Base-by-base conservation (phyloP, 2,888 invertebrate species). In the Dioctria rufipes region DNA sequence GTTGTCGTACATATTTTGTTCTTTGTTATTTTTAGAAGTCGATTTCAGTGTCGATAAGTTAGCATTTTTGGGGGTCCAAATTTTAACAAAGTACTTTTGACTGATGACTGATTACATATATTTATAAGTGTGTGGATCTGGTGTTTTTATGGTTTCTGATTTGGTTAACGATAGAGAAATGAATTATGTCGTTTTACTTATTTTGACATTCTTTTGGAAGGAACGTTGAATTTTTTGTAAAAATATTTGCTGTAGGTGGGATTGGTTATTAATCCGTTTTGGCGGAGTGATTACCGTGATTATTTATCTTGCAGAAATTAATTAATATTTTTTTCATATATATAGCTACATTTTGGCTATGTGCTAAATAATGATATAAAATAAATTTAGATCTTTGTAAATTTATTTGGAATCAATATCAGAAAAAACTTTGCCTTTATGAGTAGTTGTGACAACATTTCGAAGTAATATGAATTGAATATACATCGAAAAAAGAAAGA, bases 1-100 rank as follows among this genome's bases (percentile, higher is more conserved):
- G 69, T 69, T 51, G 49, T 69, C 39, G 69, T 69, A 69, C n/a
- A 49, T 39, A 69, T 69, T 69, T 69, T 37, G 54, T 51, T 69
- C 51, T 43, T 43, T 69, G 49, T 51, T 69, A 51, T 69, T 69
- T 69, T 54, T 69, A 49, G 37, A 51, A 49, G 69, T 69, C 37
- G 69, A 69, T 69, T 51, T 69, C 37, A 51, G 11, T 49, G 51
- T 25, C 69, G 69, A 69, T 69, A 69, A 69, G 69, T 51, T 39
- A n/a, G 51, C 49, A 69, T 51, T 51, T 69, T 69, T 69, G 51
- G 69, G 69, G 49, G 69, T 54, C 69, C 51, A 46, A 8, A 4
- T 25, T 25, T 25, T 8, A 69, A 39, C 69, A 25, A 46, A 51
- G 51, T 51, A 43, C 51, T 37, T 69, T 51, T 69, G 69, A 69